Evolutionary conservation across 2,888 invertebrate genomes (phyloP), one percentile per base, ranked within the genome.

Genomic region (Norana najaformis): DNA sequence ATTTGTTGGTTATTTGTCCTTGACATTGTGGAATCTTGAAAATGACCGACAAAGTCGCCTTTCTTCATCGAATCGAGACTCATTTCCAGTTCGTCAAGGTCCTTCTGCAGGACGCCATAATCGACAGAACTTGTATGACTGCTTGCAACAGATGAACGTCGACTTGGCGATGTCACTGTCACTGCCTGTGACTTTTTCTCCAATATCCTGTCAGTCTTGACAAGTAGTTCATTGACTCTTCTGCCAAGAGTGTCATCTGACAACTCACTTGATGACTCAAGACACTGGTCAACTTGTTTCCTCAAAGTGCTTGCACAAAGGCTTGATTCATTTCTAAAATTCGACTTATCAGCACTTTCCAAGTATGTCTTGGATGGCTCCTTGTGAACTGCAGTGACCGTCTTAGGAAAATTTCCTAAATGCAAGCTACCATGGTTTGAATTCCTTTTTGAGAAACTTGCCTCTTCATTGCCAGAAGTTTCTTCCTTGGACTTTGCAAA

Each of bases 101-200:
- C 94, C 88, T 91, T 91, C 38, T 93, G 93, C 38, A 94, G 91
- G 47, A 91, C 90, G 4, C 92, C 92, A 89, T 93, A 94, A 90
- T 93, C 93, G 53, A 93, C 89, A 16, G 90, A 91, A 20, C 92
- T 69, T 18, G 90, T 37, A 23, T 23, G 53, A 53, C 92, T 91
- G 82, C 90, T 90, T n/a, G 89, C 83, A 18, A 34, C 36, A n/a
- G 91, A 91, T 11, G 90, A 90, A 30, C n/a, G 85, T 20, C 85
- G 37, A 85, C 85, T 85, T 20, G 85, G 37, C 18, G 85, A 23
- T n/a, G 1, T 35, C 35, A 20, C 20, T 13, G 85, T 20, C 30
- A 2, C 36, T 16, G 36, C 36, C 18, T 37, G 20, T 20, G 35
- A 35, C 85, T 23, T 37, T 16, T 85, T 85, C 30, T n/a, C 69